Percentiles rank a stretch among this genome's conserved stretches.
These are phyloP conservation scores for Chrysomela aeneicollis DNA, from an alignment of 2,888 invertebrate species.

Conservation along the genomic window DNA sequence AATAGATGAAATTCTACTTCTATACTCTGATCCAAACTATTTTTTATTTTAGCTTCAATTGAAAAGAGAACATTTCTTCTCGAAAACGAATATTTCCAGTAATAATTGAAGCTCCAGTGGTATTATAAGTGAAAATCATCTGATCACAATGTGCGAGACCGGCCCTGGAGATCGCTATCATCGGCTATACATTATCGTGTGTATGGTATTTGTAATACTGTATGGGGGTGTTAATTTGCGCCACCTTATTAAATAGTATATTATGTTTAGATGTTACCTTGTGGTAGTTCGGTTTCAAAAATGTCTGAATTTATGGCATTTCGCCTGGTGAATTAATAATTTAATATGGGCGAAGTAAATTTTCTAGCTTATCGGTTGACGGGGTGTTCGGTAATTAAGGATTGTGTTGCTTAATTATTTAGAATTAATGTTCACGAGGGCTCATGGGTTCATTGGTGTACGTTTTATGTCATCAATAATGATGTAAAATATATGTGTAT, in stretches of 20 bases:
- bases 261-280: constrained; percentile 58
- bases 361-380: constrained; percentile 41
- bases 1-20: too few relatives aligned
- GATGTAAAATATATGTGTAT: too few relatives aligned
- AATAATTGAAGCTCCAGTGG: too few relatives aligned
- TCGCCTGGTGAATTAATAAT: constrained; percentile 54
- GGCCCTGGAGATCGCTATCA: constrained; percentile 36
- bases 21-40: too few relatives aligned
- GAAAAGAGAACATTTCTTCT: too few relatives aligned
- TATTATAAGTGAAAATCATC: too few relatives aligned
- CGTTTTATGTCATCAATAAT: not conserved
- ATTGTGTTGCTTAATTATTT: constrained; percentile 43
- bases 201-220: constrained; percentile 60
- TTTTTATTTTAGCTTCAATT: too few relatives aligned
- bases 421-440: constrained; percentile 33
- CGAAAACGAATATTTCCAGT: too few relatives aligned
- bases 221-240: constrained; percentile 60
- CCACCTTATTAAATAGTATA: constrained; percentile 62
- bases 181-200: constrained; percentile 58
- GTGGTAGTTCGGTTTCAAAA: constrained; percentile 55
- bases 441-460: constrained; percentile 13
- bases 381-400: constrained; percentile 39
- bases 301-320: constrained; percentile 55
- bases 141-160: constrained; percentile 29
- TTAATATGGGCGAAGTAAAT: constrained; percentile 47